Evolutionary conservation across 2,113 vertebrate species (phyloP), one percentile per base, ranked within the genome.

Genomic region (Aegithalos caudatus): DNA sequence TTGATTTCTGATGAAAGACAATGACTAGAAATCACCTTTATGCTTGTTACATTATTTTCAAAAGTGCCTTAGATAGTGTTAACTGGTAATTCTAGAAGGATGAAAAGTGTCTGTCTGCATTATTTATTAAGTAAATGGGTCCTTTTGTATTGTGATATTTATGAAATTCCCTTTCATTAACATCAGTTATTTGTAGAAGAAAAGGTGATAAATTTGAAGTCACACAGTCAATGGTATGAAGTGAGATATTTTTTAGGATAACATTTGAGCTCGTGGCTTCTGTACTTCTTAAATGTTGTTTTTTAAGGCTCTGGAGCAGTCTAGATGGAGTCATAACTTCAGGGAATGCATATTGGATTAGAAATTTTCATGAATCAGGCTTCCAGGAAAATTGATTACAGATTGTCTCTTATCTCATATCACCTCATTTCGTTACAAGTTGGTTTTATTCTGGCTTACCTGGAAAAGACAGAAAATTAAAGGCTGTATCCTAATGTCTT

Each of bases 181-280:
- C 65, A 74, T 95, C 94, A 86, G 40, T 66, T 94, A 64, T 72
- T 94, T 58, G 62, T 85, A 70, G 20, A 92, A 90, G 50, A 80
- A 79, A 94, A 96, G 81, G 62, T 88, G 85, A 69, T 93, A 77
- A 71, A 87, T 89, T 90, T 94, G 77, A 90, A 97, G 91, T 95
- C 80, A 96, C 73, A 47, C 57, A 90, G 71, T 82, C 62, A 67
- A 3, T 85, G 72, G 69, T 53, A 65, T 93, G 80, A 93, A 94
- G 33, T 44, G 51, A 92, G 65, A 54, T 83, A 11, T 69, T 82
- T 82, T 78, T 79, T 42, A 79, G 64, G 57, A 51, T 53, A 91
- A 76, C 24, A 61, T 91, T 96, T 93, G 84, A 81, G 37, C 56
- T 71, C 89, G 69, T 54, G 53, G 53, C 60, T 88, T 97, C 80